Conservation (phyloP, 2,113 vertebrate genomes). For the Varanus salvator region DNA sequence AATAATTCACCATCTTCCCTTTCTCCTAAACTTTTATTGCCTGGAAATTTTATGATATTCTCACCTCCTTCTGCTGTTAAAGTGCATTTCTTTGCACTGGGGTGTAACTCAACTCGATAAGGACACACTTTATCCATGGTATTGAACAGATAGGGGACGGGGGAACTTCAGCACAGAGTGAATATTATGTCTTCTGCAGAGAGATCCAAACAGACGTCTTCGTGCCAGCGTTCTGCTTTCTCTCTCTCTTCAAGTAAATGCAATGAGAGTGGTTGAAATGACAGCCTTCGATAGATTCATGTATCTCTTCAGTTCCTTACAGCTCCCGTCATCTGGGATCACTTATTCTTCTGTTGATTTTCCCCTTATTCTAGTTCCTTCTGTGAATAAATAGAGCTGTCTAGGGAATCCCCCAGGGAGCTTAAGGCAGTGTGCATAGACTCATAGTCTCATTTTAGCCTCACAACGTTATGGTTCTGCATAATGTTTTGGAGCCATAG, state of each 20-base stretch:
- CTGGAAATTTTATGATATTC: no score
- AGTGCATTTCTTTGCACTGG: no score
- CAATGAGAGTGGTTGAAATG: background rate
- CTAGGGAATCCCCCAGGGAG: background rate
- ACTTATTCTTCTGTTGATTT: background rate
- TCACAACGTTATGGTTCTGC: no score
- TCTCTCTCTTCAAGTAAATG: background rate
- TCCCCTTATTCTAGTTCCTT: background rate
- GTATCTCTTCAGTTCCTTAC: background rate
- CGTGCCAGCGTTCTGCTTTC: no score
- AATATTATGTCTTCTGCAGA: background rate
- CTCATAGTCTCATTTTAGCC: no score
- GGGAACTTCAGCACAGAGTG: background rate
- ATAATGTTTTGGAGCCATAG: background rate
- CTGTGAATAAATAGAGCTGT: no score
- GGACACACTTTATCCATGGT: background rate
- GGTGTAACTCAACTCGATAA: no score
- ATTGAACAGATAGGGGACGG: background rate
- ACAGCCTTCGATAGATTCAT: background rate
- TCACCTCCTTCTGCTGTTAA: no score
- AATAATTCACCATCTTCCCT: no score
- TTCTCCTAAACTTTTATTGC: no score
- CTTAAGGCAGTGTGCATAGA: background rate
- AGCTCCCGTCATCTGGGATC: background rate
- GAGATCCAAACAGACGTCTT: background rate